These are phyloP conservation scores for Penaeus indicus DNA, from an alignment of 1,140 invertebrate genomes.

Conservation along the genomic window DNA sequence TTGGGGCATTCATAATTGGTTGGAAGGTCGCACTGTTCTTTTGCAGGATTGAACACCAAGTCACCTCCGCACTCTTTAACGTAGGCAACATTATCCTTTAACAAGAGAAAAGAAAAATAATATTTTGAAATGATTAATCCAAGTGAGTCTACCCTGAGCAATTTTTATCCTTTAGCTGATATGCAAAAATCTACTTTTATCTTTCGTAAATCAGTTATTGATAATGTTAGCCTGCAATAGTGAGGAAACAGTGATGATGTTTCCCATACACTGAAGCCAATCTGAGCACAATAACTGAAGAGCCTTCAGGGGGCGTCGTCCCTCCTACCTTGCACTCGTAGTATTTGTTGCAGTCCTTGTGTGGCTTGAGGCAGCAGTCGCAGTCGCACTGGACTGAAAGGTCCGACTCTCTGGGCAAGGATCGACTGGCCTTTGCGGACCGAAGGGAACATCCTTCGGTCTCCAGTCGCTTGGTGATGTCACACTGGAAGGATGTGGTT, in stretches of 20 bases:
- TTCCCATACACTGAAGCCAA: not conserved
- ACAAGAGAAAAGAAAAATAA: not conserved
- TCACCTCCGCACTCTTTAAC: slow-evolving; percentile 16
- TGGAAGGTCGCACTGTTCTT: slow-evolving; percentile 31
- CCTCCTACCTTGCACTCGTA: slow-evolving; percentile 20
- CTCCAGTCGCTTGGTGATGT: not conserved
- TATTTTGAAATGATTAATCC: too few relatives aligned
- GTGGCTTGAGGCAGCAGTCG: slow-evolving; percentile 24
- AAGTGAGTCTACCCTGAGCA: too few relatives aligned
- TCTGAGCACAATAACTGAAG: not conserved
- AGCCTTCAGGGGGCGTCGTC: too few relatives aligned
- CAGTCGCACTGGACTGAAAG: slow-evolving; percentile 26
- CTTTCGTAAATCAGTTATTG: too few relatives aligned
- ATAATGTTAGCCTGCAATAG: too few relatives aligned
- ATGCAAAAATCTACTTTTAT: too few relatives aligned
- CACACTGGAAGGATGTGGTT: slow-evolving; percentile 1
- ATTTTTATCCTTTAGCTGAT: too few relatives aligned
- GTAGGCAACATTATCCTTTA: not conserved
- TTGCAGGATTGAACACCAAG: slow-evolving; percentile 18
- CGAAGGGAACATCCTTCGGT: not conserved
- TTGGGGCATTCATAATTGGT: slow-evolving; percentile 33
- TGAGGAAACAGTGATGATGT: too few relatives aligned
- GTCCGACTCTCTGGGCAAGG: not conserved
- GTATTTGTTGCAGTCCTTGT: slow-evolving; percentile 35
- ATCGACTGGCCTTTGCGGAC: not conserved